These are phyloP conservation scores for Xestia rhomboidea DNA, from an alignment of 2,888 invertebrate genomes.

Conservation along the genomic window DNA sequence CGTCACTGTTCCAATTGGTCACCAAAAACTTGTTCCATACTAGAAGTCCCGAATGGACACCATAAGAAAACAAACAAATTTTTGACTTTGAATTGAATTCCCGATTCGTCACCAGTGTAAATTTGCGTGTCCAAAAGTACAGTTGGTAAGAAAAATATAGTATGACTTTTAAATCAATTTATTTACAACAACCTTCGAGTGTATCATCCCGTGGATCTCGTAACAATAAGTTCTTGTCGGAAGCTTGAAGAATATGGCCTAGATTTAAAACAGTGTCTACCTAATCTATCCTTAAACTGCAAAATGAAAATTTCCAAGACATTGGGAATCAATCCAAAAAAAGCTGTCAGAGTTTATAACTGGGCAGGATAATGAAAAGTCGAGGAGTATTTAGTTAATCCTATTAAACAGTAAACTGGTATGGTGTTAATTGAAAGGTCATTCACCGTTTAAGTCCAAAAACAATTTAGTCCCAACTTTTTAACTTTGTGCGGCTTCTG, in stretches of 20 bases:
- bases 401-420: not conserved
- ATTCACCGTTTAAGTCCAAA: conserved; percentile 20
- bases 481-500: conserved; percentile 9
- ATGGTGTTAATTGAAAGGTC: conserved; percentile 4
- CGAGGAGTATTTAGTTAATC: conserved; percentile 10
- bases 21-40: too few relatives aligned
- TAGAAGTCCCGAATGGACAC: too few relatives aligned
- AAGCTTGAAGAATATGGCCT: not conserved
- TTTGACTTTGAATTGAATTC: too few relatives aligned
- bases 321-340: not conserved
- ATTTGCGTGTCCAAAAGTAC: too few relatives aligned
- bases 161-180: too few relatives aligned
- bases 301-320: not conserved
- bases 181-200: too few relatives aligned
- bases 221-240: not conserved
- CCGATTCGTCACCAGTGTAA: too few relatives aligned
- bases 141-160: too few relatives aligned
- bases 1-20: too few relatives aligned
- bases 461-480: conserved; percentile 4
- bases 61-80: too few relatives aligned
- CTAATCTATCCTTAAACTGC: not conserved
- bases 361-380: not conserved
- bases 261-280: not conserved
- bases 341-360: not conserved
- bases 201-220: too few relatives aligned